These are phyloP conservation scores for Rhabdophis nuchalis DNA, from an alignment of 2,797 vertebrate genomes.

Conservation along the genomic window DNA sequence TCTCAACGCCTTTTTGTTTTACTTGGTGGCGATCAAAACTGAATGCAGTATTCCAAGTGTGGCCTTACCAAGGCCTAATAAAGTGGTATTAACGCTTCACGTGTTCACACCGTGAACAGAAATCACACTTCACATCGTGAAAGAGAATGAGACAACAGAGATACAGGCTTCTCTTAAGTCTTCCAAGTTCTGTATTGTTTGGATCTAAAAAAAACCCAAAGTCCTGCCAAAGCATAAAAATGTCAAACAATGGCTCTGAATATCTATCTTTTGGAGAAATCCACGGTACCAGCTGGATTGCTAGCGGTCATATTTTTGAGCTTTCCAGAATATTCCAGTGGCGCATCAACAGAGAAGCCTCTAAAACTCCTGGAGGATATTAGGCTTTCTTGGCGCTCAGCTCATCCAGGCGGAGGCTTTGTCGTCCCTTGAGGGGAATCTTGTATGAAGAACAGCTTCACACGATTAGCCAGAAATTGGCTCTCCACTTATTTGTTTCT, in stretches of 20 bases:
- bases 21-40: not conserved
- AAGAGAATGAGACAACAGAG: not conserved
- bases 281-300: not conserved
- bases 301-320: not conserved
- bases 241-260: not conserved
- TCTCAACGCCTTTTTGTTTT: not conserved
- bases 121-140: not conserved
- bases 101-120: not conserved
- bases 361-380: not conserved
- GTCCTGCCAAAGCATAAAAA: not conserved
- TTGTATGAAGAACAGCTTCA: not conserved
- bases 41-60: not conserved
- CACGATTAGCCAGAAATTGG: not conserved
- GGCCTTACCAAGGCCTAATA: not conserved
- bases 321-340: not conserved
- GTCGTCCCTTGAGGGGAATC: not conserved
- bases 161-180: not conserved
- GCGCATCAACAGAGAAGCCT: not conserved
- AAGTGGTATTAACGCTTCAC: not conserved
- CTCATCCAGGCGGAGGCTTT: not conserved
- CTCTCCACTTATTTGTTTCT: not conserved
- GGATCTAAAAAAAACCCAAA: not conserved
- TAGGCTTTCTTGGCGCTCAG: not conserved
- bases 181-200: not conserved
- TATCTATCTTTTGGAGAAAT: not conserved